These are phyloP conservation scores for Mohoua ochrocephala DNA, from an alignment of 2,113 vertebrate genomes.

Conservation along the genomic window DNA sequence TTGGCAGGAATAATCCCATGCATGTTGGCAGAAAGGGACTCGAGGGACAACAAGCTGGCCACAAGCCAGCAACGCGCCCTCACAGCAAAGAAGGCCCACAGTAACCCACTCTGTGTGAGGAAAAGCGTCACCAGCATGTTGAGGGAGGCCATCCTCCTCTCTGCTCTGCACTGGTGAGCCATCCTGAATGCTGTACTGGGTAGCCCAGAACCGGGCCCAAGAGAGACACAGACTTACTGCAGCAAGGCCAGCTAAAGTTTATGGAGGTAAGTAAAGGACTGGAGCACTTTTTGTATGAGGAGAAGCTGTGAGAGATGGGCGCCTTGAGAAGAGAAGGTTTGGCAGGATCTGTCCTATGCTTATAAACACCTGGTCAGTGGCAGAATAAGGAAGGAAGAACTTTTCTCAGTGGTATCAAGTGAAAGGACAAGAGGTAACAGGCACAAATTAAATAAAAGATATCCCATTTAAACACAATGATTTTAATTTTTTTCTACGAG, in stretches of 20 bases:
- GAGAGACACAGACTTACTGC: neutral
- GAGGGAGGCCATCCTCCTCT: neutral
- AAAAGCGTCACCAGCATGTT: neutral
- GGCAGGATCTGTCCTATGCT: neutral
- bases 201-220: neutral
- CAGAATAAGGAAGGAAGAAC: neutral
- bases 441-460: neutral
- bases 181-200: neutral
- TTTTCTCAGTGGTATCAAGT: neutral
- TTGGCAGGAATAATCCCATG: neutral
- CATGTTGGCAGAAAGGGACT: neutral
- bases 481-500: neutral
- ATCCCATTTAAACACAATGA: neutral
- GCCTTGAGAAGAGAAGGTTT: neutral
- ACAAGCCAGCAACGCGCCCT: accelerated
- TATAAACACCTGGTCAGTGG: neutral
- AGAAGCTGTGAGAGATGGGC: neutral
- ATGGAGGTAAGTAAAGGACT: neutral
- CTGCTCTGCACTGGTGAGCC: neutral
- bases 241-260: neutral
- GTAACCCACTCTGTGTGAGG: neutral
- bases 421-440: neutral
- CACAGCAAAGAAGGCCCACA: neutral
- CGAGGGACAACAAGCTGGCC: neutral
- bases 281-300: neutral